Evolutionary conservation across 2,888 invertebrate genomes (phyloP).

Genomic region (Eristalinus sepulchralis): DNA sequence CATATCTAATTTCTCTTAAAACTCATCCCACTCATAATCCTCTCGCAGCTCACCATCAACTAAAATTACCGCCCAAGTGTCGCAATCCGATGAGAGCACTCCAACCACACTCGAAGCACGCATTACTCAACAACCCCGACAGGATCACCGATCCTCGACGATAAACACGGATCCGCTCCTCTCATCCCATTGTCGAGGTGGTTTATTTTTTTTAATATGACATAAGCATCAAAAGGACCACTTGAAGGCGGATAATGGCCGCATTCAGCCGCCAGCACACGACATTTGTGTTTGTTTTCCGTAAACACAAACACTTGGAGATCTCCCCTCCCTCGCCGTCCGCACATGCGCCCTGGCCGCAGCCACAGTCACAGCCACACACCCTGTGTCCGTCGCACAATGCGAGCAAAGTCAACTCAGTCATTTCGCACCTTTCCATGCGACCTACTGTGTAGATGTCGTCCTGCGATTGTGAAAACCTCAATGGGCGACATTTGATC

Average conservation of each 20-base stretch:
- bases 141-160: slow-evolving; percentile 46
- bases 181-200: slow-evolving; percentile 50
- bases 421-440: slow-evolving; percentile 68
- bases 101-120: background rate
- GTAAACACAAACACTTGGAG: slow-evolving; percentile 36
- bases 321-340: slow-evolving; percentile 30
- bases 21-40: too few species aligned
- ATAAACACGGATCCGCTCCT: slow-evolving; percentile 55
- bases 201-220: slow-evolving; percentile 68
- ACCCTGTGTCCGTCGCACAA: slow-evolving; percentile 10
- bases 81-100: background rate
- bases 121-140: background rate
- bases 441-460: slow-evolving; percentile 70
- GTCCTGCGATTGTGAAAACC: slow-evolving; percentile 57
- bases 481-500: slow-evolving; percentile 69
- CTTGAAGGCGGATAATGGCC: slow-evolving; percentile 59
- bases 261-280: slow-evolving; percentile 64
- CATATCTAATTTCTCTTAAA: too few species aligned
- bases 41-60: background rate
- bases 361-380: slow-evolving; percentile 36
- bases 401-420: slow-evolving; percentile 61
- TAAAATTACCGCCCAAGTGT: slow-evolving; percentile 14
- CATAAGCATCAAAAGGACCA: slow-evolving; percentile 68
- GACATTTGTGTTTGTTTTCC: slow-evolving; percentile 60
- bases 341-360: slow-evolving; percentile 30